A percentile compares a stretch with the other conserved stretches of the same genome.
Conservation (phyloP, 2,888 invertebrate genomes). For the Mythimna pallens region DNA sequence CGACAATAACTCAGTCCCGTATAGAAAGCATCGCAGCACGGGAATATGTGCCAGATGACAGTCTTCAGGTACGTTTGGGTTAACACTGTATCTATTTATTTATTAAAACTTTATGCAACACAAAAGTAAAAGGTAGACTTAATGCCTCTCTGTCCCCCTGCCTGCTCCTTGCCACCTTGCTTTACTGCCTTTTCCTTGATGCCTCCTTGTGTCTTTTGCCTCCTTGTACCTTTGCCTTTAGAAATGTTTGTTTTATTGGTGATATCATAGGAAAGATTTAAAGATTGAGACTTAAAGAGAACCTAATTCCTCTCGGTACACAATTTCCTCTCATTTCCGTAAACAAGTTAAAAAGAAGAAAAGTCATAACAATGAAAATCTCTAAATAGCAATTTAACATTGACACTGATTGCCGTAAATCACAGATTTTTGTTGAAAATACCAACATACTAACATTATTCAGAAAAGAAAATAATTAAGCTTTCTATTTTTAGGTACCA, state of each 20-base stretch:
- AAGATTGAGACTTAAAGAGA: background rate
- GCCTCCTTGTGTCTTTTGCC: too few species aligned
- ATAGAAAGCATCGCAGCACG: conserved; percentile 18
- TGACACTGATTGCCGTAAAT: background rate
- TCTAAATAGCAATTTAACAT: background rate
- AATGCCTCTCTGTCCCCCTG: too few species aligned
- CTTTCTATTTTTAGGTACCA: conserved; percentile 35
- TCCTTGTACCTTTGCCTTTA: background rate
- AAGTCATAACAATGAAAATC: background rate
- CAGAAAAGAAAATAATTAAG: background rate
- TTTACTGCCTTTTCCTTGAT: too few species aligned
- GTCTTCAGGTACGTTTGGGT: conserved; percentile 30
- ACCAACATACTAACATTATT: conserved; percentile 1
- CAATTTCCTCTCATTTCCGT: background rate
- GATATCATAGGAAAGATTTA: background rate
- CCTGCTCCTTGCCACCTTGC: too few species aligned
- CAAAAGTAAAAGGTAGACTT: too few species aligned
- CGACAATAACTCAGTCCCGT: background rate
- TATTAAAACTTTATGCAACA: too few species aligned
- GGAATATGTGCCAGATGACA: conserved; percentile 33
- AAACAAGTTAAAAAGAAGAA: background rate
- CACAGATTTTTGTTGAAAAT: background rate
- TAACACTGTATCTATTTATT: background rate
- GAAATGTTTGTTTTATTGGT: background rate
- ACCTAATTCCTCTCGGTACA: background rate